These are phyloP conservation scores for Trematomus loennbergii DNA, from an alignment of 2,113 vertebrate genomes.

Conservation along the genomic window DNA sequence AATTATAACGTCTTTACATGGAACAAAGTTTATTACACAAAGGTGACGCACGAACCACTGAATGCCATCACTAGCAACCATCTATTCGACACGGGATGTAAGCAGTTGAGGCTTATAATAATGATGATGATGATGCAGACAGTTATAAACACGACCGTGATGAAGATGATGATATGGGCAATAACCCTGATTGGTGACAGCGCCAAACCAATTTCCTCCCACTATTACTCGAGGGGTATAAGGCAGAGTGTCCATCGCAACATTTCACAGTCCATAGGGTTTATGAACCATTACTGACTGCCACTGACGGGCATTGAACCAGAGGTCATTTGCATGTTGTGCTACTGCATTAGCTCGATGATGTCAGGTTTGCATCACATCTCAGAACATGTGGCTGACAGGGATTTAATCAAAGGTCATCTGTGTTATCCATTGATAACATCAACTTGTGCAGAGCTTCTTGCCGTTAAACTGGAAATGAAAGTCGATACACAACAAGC, in stretches of 20 bases:
- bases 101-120: constrained; percentile 9
- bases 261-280: constrained; percentile 55
- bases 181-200: constrained; percentile 47
- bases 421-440: constrained; percentile 18
- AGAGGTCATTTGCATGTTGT: constrained; percentile 61
- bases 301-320: constrained; percentile 23
- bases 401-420: constrained; percentile 58
- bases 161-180: constrained; percentile 57
- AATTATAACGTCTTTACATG: constrained; percentile 55
- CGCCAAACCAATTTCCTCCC: constrained; percentile 36
- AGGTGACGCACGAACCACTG: background rate
- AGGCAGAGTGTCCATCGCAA: background rate
- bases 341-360: constrained; percentile 40
- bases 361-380: constrained; percentile 30
- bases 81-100: constrained; percentile 19
- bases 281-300: constrained; percentile 51
- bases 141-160: constrained; percentile 28
- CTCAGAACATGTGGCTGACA: constrained; percentile 22
- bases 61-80: constrained; percentile 7
- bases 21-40: constrained; percentile 35
- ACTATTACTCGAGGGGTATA: constrained; percentile 19
- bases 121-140: background rate
- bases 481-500: background rate
- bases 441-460: constrained; percentile 1
- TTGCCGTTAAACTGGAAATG: background rate